Percentiles rank a stretch among this genome's conserved stretches.
Evolutionary conservation across 2,888 invertebrate species (phyloP).

Genomic region (Seladonia tumulorum): DNA sequence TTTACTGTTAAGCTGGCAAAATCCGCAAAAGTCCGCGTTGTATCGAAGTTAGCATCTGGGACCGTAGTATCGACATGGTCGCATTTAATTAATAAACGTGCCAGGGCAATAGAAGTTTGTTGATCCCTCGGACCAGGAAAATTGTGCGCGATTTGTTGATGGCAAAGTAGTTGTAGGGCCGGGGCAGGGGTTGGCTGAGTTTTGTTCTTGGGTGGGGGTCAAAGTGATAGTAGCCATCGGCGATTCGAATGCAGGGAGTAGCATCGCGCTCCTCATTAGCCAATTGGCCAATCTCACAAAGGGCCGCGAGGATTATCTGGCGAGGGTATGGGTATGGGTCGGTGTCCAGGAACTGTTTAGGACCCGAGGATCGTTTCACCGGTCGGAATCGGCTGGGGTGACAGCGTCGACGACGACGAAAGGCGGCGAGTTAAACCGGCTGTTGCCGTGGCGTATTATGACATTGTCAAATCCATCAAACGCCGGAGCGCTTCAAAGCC

Average conservation of each 20-base stretch:
- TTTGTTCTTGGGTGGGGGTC: constrained; percentile 20
- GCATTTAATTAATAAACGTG: neutral
- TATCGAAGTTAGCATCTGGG: no score
- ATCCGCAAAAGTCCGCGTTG: no score
- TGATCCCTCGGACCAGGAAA: neutral
- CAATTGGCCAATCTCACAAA: constrained; percentile 77
- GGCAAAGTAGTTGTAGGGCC: no score
- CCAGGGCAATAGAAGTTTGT: neutral
- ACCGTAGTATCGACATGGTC: neutral
- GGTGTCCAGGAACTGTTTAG: constrained; percentile 58
- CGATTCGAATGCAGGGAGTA: constrained; percentile 59
- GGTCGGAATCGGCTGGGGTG: constrained; percentile 3
- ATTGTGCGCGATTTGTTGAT: neutral
- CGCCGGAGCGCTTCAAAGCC: constrained; percentile 75
- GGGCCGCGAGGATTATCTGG: constrained; percentile 57
- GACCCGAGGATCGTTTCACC: constrained; percentile 25
- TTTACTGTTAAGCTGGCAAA: neutral
- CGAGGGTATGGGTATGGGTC: constrained; percentile 22
- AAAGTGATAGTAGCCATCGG: constrained; percentile 39
- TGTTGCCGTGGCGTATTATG: constrained; percentile 71
- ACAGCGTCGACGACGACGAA: constrained; percentile 8
- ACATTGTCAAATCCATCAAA: constrained; percentile 79
- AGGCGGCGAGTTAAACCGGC: constrained; percentile 62
- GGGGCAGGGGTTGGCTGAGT: neutral
- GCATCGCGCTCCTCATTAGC: constrained; percentile 77